Evolutionary conservation across 2,797 vertebrate genomes (phyloP).

Genomic region (Apogon hyalosoma): DNA sequence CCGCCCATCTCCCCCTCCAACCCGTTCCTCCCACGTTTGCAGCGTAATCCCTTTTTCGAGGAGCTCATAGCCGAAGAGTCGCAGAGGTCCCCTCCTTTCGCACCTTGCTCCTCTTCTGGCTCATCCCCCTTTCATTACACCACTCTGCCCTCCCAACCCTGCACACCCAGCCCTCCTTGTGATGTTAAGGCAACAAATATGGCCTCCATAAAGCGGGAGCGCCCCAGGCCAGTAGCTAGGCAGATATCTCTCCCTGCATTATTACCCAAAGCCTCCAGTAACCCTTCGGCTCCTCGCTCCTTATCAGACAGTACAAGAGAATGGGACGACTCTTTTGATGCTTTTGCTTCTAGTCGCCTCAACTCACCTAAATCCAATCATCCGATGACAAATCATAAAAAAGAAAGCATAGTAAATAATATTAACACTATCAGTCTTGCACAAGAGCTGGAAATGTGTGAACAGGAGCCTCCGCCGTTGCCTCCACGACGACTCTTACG

Average conservation of each 20-base stretch:
- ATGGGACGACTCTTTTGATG: slow-evolving; percentile 92
- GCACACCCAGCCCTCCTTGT: slow-evolving; percentile 40
- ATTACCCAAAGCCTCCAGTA: slow-evolving; percentile 51
- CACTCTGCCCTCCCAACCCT: slow-evolving; percentile 64
- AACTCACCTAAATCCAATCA: slow-evolving; percentile 73
- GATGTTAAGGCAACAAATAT: slow-evolving; percentile 44
- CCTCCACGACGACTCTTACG: slow-evolving; percentile 76
- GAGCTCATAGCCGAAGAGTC: slow-evolving; percentile 90
- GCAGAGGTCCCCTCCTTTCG: slow-evolving; percentile 90
- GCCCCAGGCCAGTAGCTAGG: slow-evolving; percentile 79
- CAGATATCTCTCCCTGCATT: slow-evolving; percentile 83
- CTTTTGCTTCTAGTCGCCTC: slow-evolving; percentile 91
- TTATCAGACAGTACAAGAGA: slow-evolving; percentile 76
- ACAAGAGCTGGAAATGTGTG: slow-evolving; percentile 50
- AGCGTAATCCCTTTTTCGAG: slow-evolving; percentile 95
- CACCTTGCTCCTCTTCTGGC: slow-evolving; percentile 85
- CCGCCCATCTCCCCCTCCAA: slow-evolving; percentile 88
- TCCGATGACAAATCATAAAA: slow-evolving; percentile 29
- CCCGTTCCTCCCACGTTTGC: slow-evolving; percentile 90
- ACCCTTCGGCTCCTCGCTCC: slow-evolving; percentile 63
- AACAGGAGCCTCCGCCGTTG: slow-evolving; percentile 76
- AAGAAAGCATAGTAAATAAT: slow-evolving; percentile 16
- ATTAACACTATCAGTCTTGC: slow-evolving; percentile 21
- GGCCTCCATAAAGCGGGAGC: slow-evolving; percentile 76
- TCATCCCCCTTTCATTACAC: slow-evolving; percentile 79